A percentile compares a stretch with the other conserved stretches of the same genome.
These are phyloP conservation scores for Saturnia japonica DNA, from an alignment of 2,888 invertebrate species.

Conservation along the genomic window DNA sequence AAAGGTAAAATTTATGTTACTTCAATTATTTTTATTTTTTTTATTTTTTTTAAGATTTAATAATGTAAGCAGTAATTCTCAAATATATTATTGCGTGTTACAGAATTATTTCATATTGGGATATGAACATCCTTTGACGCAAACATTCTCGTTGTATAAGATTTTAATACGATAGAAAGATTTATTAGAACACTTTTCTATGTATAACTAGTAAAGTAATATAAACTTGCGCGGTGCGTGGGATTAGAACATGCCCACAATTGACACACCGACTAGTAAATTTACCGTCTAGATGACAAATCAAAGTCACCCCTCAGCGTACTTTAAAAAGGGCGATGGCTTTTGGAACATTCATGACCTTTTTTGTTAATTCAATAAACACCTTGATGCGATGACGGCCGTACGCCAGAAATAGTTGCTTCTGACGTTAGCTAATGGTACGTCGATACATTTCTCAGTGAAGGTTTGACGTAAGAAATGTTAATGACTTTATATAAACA, in stretches of 20 bases:
- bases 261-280: conserved; percentile 20
- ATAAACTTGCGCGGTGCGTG: neutral
- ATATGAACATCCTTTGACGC: conserved; percentile 13
- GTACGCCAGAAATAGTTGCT: conserved; percentile 62
- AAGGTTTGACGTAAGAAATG: conserved; percentile 67
- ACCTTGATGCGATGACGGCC: conserved; percentile 59
- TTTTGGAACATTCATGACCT: conserved; percentile 39
- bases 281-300: conserved; percentile 46
- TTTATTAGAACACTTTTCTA: neutral
- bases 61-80: conserved; percentile 8
- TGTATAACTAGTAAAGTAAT: neutral
- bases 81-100: neutral
- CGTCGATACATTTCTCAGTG: conserved; percentile 54
- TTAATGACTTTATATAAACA: conserved; percentile 62
- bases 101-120: neutral
- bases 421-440: conserved; percentile 59
- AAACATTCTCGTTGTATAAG: conserved; percentile 2
- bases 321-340: conserved; percentile 45
- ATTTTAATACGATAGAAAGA: neutral
- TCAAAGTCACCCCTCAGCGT: conserved; percentile 47
- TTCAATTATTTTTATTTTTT: neutral
- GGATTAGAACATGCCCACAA: neutral
- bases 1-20: neutral
- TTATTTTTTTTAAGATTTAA: neutral
- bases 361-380: conserved; percentile 55